These are phyloP conservation scores for Metridium senile DNA, from an alignment of 92 coral and sea anemone species.

Conservation along the genomic window DNA sequence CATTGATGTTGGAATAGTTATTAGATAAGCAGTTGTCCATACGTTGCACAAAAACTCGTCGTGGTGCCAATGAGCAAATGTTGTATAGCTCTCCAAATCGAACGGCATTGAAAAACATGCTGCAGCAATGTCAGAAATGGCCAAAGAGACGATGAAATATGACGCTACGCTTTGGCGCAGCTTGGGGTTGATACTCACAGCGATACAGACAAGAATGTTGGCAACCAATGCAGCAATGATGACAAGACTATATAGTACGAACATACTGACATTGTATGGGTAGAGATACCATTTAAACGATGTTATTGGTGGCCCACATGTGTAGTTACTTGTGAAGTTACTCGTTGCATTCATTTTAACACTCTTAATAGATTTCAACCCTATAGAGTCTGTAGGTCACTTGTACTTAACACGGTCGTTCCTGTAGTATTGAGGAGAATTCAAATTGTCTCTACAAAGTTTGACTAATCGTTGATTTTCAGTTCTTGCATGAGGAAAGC, in stretches of 20 bases:
- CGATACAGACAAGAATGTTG: constrained; percentile 61
- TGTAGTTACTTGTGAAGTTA: constrained; percentile 1
- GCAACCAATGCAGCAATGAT: constrained; percentile 64
- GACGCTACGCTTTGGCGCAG: constrained; percentile 62
- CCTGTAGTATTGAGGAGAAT: no score
- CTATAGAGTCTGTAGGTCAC: no score
- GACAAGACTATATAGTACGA: constrained; percentile 26
- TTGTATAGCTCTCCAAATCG: constrained; percentile 54
- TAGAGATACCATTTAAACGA: constrained; percentile 14
- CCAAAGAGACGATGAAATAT: constrained; percentile 73
- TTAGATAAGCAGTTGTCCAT: constrained; percentile 65
- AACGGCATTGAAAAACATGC: constrained; percentile 67
- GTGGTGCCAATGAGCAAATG: constrained; percentile 52
- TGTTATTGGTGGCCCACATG: background rate
- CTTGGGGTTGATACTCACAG: constrained; percentile 54
- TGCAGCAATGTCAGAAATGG: constrained; percentile 74
- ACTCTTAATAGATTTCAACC: no score
- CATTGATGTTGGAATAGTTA: constrained; percentile 82
- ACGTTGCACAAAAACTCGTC: constrained; percentile 50
- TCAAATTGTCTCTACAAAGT: no score
- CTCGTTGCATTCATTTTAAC: background rate
- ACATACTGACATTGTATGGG: constrained; percentile 16
- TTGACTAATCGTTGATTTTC: no score
- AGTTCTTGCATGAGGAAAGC: no score
- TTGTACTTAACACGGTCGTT: no score